Conservation (phyloP, 1,140 invertebrate species). For the Choristoneura fumiferana region DNA sequence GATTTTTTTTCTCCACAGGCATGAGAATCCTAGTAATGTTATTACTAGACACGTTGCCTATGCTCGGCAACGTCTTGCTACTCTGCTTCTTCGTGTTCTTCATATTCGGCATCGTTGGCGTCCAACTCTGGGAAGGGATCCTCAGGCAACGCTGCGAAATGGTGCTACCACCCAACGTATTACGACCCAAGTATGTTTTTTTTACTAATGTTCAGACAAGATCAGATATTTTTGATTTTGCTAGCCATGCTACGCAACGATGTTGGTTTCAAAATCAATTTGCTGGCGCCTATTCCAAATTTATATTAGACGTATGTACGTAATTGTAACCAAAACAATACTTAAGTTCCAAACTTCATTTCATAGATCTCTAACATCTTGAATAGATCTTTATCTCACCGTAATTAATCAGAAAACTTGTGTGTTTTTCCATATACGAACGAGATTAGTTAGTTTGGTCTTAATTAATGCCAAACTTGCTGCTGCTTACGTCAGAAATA, state of each 20-base stretch:
- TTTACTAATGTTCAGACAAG: background rate
- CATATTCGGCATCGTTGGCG: slow-evolving; percentile 99
- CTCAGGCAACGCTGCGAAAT: slow-evolving; percentile 95
- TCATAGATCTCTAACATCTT: too few relatives aligned
- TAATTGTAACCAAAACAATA: too few relatives aligned
- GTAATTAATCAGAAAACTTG: too few relatives aligned
- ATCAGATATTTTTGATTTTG: background rate
- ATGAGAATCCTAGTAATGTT: slow-evolving; percentile 99
- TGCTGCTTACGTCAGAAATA: too few relatives aligned
- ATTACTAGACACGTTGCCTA: slow-evolving; percentile 98
- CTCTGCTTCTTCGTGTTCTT: slow-evolving; percentile 99
- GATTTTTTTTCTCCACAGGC: slow-evolving; percentile 82
- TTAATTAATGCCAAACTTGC: too few relatives aligned
- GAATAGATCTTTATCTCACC: too few relatives aligned
- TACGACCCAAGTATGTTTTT: slow-evolving; percentile 87
- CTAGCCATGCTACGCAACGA: background rate
- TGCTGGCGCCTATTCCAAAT: too few relatives aligned
- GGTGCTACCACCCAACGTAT: slow-evolving; percentile 82
- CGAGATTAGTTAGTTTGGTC: too few relatives aligned
- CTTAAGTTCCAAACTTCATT: too few relatives aligned
- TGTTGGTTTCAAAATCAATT: too few relatives aligned
- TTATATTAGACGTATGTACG: too few relatives aligned
- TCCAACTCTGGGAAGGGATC: slow-evolving; percentile 99
- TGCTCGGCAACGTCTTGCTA: slow-evolving; percentile 98
- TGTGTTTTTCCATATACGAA: too few relatives aligned